Evolutionary conservation across 1,140 invertebrate genomes (phyloP).

Genomic region (Megalopta genalis): DNA sequence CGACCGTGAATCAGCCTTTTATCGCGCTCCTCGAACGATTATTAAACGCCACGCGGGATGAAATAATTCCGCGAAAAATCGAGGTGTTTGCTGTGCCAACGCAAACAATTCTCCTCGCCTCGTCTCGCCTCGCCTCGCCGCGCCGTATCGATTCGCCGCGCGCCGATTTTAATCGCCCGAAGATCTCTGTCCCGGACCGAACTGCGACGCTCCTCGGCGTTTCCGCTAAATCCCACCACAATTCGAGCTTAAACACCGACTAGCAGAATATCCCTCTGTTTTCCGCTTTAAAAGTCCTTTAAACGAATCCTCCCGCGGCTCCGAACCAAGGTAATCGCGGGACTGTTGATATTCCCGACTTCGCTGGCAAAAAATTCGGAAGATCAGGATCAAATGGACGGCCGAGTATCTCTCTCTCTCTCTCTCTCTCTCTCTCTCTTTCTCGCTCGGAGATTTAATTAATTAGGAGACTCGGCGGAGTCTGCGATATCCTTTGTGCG

Average conservation of each 20-base stretch:
- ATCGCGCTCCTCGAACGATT: background rate
- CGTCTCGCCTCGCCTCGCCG: too few relatives aligned
- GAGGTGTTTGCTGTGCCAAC: background rate
- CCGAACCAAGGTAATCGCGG: too few relatives aligned
- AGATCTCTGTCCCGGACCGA: background rate
- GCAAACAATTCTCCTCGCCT: background rate
- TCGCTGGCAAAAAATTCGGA: too few relatives aligned
- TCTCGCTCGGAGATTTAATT: too few relatives aligned
- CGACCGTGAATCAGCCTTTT: constrained; percentile 5
- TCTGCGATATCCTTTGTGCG: too few relatives aligned
- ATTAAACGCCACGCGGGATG: constrained; percentile 5
- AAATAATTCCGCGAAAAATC: constrained; percentile 19
- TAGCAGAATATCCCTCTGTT: background rate
- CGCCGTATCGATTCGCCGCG: constrained; percentile 7
- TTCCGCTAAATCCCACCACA: background rate
- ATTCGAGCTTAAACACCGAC: background rate
- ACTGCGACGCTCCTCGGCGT: background rate
- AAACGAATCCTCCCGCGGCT: too few relatives aligned
- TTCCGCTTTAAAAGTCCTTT: too few relatives aligned
- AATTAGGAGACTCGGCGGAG: too few relatives aligned
- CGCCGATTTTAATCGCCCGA: background rate
- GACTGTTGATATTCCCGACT: too few relatives aligned
- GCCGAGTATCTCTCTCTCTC: too few relatives aligned
- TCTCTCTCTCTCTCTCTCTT: too few relatives aligned
- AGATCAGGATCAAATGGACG: too few relatives aligned